Base-by-base conservation (phyloP, 2,888 invertebrate genomes). In the Rotaria socialis region DNA sequence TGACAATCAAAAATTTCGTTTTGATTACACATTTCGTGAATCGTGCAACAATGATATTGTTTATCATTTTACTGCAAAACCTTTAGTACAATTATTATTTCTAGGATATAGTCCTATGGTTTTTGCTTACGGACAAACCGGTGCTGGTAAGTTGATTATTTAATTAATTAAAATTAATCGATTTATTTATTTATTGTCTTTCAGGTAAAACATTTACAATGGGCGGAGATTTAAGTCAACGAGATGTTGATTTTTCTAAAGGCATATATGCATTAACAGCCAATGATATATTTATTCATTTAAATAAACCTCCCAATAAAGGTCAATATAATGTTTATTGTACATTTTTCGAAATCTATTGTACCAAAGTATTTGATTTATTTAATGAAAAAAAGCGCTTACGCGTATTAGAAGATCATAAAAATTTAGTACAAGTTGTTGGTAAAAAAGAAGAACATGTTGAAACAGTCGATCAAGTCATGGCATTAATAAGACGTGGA, bases 101-200 rank as follows among this genome's bases (percentile, higher is more conserved):
- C 97, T 99, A 89, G 96, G 96, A 87, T 97, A 97, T 84, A 97
- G 97, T 95, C 98, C 99, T 47, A 99, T 99, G 47, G 99, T 99
- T 91, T 99, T 99, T 92, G 98, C 99, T 8, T 99, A 99, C 92
- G 99, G 99, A 86, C 99, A 99, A 92, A 99, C 98, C 1, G 99
- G 98, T 84, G 96, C 96, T 90, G 93, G 93, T 94, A 97, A 90
- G 95, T 99, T 93, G 4, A 35, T 10, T 35, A 67, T 35, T 16
- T 7, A 56, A 24, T 56, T 24, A 56, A 35, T 35, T 8, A 56
- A 56, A 56, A 24, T 24, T 8, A 24, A 22, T 24, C 56, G 24
- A 56, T 0, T 24, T 56, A 22, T 24, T 6, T 67, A 35, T 60
- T 24, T 67, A 11, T 67, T 50, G 14, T 35, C 3, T 67, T 67